Percentiles rank a stretch among this genome's conserved stretches.
These are phyloP conservation scores for Ceratothoa steindachneri DNA, from an alignment of 2,888 invertebrate genomes.

Conservation along the genomic window DNA sequence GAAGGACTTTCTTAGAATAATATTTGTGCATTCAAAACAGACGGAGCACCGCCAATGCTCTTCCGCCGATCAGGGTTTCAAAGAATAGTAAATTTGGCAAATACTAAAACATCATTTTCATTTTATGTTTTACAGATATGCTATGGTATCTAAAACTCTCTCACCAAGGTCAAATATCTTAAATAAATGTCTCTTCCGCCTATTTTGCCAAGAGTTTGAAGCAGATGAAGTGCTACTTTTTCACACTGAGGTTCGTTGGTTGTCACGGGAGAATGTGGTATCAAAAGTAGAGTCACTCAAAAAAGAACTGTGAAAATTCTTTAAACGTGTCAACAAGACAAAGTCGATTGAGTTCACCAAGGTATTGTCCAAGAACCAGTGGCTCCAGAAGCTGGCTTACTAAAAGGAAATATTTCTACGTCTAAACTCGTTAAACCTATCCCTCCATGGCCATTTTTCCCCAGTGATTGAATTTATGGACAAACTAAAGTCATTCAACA, in stretches of 20 bases:
- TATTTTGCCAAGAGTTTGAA: background rate
- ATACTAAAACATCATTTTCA: background rate
- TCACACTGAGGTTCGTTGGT: too few species aligned
- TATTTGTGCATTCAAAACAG: background rate
- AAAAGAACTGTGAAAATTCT: background rate
- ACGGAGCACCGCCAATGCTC: background rate
- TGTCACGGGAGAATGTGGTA: too few species aligned
- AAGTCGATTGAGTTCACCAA: background rate
- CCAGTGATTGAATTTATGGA: too few species aligned
- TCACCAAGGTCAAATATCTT: background rate
- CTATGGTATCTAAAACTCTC: too few species aligned
- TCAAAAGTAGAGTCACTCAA: background rate
- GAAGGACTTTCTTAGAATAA: constrained; percentile 3
- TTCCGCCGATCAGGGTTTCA: constrained; percentile 13
- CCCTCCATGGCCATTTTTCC: too few species aligned
- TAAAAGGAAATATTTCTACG: too few species aligned
- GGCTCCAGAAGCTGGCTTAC: too few species aligned
- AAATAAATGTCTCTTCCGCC: background rate
- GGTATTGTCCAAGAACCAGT: background rate
- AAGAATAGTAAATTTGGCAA: background rate
- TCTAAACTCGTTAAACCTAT: too few species aligned
- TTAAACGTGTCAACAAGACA: background rate
- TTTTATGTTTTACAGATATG: too few species aligned
- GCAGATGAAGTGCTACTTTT: background rate
- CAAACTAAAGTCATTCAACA: too few species aligned